Percentiles rank a stretch among this genome's conserved stretches.
Conservation (phyloP, 2,797 vertebrate genomes). For the Lutjanus campechanus region DNA sequence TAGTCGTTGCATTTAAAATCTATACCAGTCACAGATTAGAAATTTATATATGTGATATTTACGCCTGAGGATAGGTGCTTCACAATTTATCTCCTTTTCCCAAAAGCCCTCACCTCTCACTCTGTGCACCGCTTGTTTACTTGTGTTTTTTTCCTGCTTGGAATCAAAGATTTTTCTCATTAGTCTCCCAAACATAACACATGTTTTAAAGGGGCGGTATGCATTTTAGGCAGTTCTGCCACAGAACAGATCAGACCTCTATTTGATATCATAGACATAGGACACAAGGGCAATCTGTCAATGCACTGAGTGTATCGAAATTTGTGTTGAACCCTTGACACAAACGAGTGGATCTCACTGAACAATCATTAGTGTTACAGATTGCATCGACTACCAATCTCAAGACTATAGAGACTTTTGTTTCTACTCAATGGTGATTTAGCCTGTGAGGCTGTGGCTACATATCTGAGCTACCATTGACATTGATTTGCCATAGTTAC, state of each 20-base stretch:
- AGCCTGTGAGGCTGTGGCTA: slow-evolving; percentile 23
- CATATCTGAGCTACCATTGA: slow-evolving; percentile 45
- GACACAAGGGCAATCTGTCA: slow-evolving; percentile 31
- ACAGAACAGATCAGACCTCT: slow-evolving; percentile 20
- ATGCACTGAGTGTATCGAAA: slow-evolving; percentile 20
- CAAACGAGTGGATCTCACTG: slow-evolving; percentile 38
- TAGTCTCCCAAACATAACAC: background rate
- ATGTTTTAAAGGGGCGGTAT: background rate
- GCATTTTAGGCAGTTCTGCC: slow-evolving; percentile 2
- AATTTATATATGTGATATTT: slow-evolving; percentile 9
- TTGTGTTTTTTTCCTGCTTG: background rate
- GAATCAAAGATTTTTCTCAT: slow-evolving; percentile 3
- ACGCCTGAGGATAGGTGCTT: background rate
- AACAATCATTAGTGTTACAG: slow-evolving; percentile 47
- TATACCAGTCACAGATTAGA: background rate
- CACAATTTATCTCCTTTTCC: background rate
- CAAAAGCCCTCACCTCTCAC: background rate
- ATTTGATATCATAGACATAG: slow-evolving; percentile 32
- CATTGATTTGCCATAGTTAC: slow-evolving; percentile 61
- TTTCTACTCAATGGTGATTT: slow-evolving; percentile 49
- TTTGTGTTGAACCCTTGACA: slow-evolving; percentile 34
- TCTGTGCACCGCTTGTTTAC: background rate
- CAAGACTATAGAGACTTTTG: slow-evolving; percentile 31
- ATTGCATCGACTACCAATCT: slow-evolving; percentile 38
- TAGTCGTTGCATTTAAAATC: background rate